Conservation (phyloP, 2,113 vertebrate species). For the Ariopsis seemanni region DNA sequence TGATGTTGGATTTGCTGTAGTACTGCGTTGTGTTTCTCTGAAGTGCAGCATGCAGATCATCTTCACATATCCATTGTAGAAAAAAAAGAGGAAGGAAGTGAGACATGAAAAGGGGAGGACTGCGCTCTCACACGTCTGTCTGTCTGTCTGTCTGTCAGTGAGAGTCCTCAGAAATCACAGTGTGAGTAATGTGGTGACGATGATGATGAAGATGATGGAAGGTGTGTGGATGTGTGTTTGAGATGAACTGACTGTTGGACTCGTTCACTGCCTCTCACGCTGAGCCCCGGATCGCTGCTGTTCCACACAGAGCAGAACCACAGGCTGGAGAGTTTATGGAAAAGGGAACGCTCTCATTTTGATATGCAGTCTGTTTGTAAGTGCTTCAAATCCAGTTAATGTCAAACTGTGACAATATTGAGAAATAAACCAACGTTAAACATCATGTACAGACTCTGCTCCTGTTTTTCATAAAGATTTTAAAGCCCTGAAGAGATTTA, state of each 20-base stretch:
- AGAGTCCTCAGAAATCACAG: too few species aligned
- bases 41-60: conserved; percentile 84
- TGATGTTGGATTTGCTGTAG: conserved; percentile 72
- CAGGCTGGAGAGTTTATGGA: not conserved
- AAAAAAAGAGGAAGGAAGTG: conserved; percentile 48
- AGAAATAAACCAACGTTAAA: conserved; percentile 89
- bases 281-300: conserved; percentile 56
- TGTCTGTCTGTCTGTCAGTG: conserved; percentile 40
- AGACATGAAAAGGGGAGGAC: not conserved
- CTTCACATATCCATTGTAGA: conserved; percentile 75
- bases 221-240: conserved; percentile 71
- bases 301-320: conserved; percentile 66
- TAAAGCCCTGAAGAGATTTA: not conserved
- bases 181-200: not conserved
- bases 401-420: conserved; percentile 95
- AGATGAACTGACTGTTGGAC: conserved; percentile 76
- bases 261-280: conserved; percentile 27
- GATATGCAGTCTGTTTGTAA: conserved; percentile 91
- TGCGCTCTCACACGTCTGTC: conserved; percentile 76
- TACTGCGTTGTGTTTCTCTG: conserved; percentile 75
- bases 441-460: conserved; percentile 52
- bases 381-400: conserved; percentile 86
- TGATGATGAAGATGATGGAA: not conserved
- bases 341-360: conserved; percentile 79
- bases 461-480: not conserved